phyloP scores from a whole-genome alignment of 2,888 invertebrate species.

The Leptinotarsa haldemani region DNA sequence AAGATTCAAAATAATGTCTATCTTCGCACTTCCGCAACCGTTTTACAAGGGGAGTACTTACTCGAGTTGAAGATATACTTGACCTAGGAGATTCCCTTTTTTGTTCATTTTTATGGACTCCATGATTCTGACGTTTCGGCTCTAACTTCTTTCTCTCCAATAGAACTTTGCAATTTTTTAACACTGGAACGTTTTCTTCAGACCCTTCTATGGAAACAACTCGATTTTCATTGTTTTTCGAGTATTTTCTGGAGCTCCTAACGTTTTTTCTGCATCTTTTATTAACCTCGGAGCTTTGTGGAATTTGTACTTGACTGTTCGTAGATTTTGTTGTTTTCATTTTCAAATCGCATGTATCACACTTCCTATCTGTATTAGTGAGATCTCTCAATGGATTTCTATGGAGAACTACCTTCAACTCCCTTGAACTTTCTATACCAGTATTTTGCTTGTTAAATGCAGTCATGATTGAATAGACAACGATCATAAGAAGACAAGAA shows the following conservation, averaged over 20 bases:
- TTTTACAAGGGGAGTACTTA: conserved; percentile 13
- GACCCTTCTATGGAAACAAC: background rate
- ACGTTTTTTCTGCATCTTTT: background rate
- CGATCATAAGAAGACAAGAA: background rate
- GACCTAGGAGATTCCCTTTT: background rate
- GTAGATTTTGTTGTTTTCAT: background rate
- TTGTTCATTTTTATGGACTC: background rate
- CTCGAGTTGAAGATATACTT: background rate
- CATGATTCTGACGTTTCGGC: background rate
- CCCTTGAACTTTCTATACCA: background rate
- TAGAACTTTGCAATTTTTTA: conserved; percentile 1
- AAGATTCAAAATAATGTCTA: conserved; percentile 30
- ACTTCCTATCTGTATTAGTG: background rate
- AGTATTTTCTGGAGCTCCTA: background rate
- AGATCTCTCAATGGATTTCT: conserved; percentile 3
- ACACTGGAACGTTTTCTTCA: background rate
- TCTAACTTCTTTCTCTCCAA: background rate
- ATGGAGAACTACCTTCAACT: conserved; percentile 9
- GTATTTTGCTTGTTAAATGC: background rate
- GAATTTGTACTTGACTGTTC: background rate
- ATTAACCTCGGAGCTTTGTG: background rate
- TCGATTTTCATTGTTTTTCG: background rate
- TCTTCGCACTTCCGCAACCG: conserved; percentile 25
- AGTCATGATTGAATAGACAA: background rate
- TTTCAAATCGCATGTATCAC: background rate